Base-by-base conservation (phyloP, 2,888 invertebrate genomes). In the Drosophila cracens region DNA sequence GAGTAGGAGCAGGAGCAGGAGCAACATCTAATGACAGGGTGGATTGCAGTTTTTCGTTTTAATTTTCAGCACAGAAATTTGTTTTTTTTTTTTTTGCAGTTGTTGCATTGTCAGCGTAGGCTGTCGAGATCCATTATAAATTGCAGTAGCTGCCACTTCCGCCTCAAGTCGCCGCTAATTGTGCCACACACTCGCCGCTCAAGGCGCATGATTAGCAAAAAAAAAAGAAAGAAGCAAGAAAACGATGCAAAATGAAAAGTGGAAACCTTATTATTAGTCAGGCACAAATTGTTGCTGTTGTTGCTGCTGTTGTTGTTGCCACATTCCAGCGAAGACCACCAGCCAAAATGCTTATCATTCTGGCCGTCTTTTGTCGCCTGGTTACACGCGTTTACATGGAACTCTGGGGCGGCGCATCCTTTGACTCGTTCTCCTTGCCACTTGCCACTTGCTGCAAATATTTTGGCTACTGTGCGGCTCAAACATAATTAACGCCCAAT, bases 1-100 rank as follows among this genome's bases (percentile, higher is more conserved):
- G 25, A 48, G 43, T 40, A 70, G 27, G 34, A 48, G 53, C 59
- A 70, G 29, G 40, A 52, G 40, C 49, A 51, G 40, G 21, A 64
- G 51, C 57, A 57, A 57, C 57, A 31, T 87, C 88, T 87, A 87
- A 87, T 87, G 82, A 87, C 87, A 87, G 87, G 87, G 87, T 87
- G 87, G 88, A 83, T 88, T 78, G 87, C 87, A 86, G 72, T 76
- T 79, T 78, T 70, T 70, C 73, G 68, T 59, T 78, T 74, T 74
- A 77, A 74, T 70, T 75, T 70, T 49, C 49, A 75, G 67, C 66
- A 64, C 68, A 66, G 70, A 72, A 62, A 58, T 59, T 65, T 54
- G 18, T 18, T 36, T 52, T 21, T 48, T 13, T 7, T 8, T 16
- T 52, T 66, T 76, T 74, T 66, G 59, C 70, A 65, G 74, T 68